Base-by-base conservation (phyloP, 1,140 invertebrate species). In the Sminthurides bifidus region DNA sequence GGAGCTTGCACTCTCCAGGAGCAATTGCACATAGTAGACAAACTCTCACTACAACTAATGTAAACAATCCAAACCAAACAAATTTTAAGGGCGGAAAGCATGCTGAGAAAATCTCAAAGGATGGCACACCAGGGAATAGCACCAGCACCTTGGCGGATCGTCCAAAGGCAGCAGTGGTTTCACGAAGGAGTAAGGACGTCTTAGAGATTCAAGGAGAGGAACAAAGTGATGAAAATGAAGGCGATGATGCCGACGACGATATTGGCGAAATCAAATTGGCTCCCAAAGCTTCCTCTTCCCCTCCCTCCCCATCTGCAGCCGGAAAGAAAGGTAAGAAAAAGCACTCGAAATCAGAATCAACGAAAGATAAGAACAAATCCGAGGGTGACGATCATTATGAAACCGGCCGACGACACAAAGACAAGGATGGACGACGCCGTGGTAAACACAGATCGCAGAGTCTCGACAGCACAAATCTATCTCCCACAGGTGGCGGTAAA, bases 131-230 rank as follows among this genome's bases (percentile, higher is more conserved):
- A 23, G 35, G 24, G 19, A 51, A 50, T 4, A 17, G 43, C 17
- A 31, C n/a, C 24, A 49, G 26, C 12, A 4, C 33, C 38, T 1
- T 31, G 23, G 35, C 55, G 0, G 60, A 64, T n/a, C 23, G 61
- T 23, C 61, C 61, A 6, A 60, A 60, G 33, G 61, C 61, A 0
- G 61, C 58, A 0, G 37, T 56, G n/a, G 43, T 59, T 10, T 49
- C 58, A 8, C 33, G 48, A 52, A 31, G 58, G 29, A 24, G 24
- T 14, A 37, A 21, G n/a, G 48, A 57, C 30, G 33, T 17, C 1
- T 10, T 24, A 15, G 33, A 41, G 29, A 12, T 27, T 23, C 12
- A 46, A 21, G 33, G 54, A 51, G 57, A 57, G n/a, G 43, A n/a
- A n/a, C n/a, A n/a, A n/a, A n/a, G 31, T 6, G 45, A 41, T 10